phyloP scores from a whole-genome alignment of 2,113 vertebrate genomes.

The Sceloporus undulatus region DNA sequence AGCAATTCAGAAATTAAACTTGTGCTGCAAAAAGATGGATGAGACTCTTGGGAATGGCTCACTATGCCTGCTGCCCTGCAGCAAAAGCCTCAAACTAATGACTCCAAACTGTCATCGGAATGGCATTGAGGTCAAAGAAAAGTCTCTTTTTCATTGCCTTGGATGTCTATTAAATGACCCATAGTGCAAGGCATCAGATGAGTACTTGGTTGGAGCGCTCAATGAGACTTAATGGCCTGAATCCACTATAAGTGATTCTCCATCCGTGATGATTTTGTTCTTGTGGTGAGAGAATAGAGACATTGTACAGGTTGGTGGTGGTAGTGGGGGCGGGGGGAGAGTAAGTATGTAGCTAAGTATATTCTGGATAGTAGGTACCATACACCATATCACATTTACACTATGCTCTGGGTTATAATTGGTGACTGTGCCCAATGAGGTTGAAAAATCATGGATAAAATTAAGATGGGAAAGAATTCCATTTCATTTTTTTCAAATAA shows the following conservation, averaged over 20 bases:
- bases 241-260: not conserved
- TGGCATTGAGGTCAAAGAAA: slow-evolving; percentile 7
- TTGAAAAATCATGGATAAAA: too few species aligned
- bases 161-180: slow-evolving; percentile 34
- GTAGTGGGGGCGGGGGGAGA: not conserved
- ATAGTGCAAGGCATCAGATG: slow-evolving; percentile 34
- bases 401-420: not conserved
- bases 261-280: not conserved
- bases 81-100: slow-evolving; percentile 22
- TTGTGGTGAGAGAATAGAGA: not conserved
- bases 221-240: not conserved
- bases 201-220: not conserved
- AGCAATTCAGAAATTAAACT: slow-evolving; percentile 43
- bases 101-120: slow-evolving; percentile 25
- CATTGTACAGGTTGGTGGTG: too few species aligned
- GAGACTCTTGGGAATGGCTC: slow-evolving; percentile 21
- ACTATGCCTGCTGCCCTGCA: slow-evolving; percentile 12
- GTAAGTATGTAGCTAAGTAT: not conserved
- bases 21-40: slow-evolving; percentile 29
- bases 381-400: not conserved
- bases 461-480: too few species aligned
- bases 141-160: slow-evolving; percentile 19
- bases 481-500: too few species aligned
- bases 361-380: not conserved
- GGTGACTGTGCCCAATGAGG: not conserved